phyloP scores from a whole-genome alignment of 2,797 vertebrate species.

The Remorina albescens region DNA sequence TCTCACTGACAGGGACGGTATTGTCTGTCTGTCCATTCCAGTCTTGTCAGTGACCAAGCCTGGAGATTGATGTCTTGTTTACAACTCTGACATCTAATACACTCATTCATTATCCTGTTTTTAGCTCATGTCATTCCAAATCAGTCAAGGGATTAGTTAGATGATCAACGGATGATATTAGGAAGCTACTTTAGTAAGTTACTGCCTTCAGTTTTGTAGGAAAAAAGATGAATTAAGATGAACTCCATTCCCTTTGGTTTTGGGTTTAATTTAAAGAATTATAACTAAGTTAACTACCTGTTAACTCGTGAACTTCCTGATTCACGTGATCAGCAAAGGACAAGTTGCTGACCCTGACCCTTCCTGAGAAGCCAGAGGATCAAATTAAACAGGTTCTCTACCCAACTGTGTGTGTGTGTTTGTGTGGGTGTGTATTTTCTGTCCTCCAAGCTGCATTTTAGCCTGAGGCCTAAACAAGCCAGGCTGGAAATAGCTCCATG shows the following conservation, averaged over 20 bases:
- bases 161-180: neutral
- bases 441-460: slow-evolving; percentile 45
- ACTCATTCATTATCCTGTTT: slow-evolving; percentile 37
- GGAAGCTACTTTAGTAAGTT: neutral
- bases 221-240: no score
- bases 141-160: neutral
- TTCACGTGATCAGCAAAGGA: slow-evolving; percentile 24
- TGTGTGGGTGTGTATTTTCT: slow-evolving; percentile 15
- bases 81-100: slow-evolving; percentile 19
- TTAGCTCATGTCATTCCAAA: slow-evolving; percentile 9
- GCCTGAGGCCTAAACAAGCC: slow-evolving; percentile 53
- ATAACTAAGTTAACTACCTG: neutral
- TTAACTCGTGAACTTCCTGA: slow-evolving; percentile 1
- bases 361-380: slow-evolving; percentile 51
- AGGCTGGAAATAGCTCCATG: slow-evolving; percentile 71
- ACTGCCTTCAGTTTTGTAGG: neutral
- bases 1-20: slow-evolving; percentile 46
- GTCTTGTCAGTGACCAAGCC: slow-evolving; percentile 34
- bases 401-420: slow-evolving; percentile 28
- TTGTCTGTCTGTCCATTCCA: slow-evolving; percentile 38
- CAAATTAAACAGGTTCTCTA: slow-evolving; percentile 52
- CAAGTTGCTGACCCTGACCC: slow-evolving; percentile 46
- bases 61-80: slow-evolving; percentile 38
- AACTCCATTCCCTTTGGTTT: neutral
- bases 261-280: slow-evolving; percentile 1